These are phyloP conservation scores for Brachionus asplanchnoidis DNA, from an alignment of 1,140 invertebrate genomes.

Conservation along the genomic window DNA sequence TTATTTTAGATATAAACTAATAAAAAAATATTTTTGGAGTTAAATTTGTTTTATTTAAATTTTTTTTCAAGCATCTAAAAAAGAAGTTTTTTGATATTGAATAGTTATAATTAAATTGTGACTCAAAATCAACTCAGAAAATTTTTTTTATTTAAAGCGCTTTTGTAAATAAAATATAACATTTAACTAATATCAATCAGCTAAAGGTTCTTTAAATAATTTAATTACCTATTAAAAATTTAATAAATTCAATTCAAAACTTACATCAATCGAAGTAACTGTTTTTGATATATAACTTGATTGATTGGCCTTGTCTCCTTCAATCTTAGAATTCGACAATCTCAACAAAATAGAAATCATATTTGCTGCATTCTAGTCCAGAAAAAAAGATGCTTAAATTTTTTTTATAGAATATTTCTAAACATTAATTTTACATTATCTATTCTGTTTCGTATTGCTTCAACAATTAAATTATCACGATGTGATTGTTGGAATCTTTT, in stretches of 20 bases:
- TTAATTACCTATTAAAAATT: background rate
- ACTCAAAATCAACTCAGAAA: too few relatives aligned
- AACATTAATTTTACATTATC: background rate
- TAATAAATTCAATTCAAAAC: background rate
- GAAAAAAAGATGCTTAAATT: background rate
- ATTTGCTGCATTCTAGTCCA: background rate
- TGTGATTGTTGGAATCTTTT: background rate
- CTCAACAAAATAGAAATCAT: background rate
- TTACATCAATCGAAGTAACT: constrained; percentile 38
- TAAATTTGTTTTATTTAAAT: too few relatives aligned
- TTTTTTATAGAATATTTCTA: background rate
- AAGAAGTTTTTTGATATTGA: too few relatives aligned
- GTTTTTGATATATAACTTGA: background rate
- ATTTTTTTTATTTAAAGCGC: too few relatives aligned
- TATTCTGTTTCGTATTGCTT: constrained; percentile 7
- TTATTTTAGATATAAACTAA: too few relatives aligned
- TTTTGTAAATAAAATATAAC: too few relatives aligned
- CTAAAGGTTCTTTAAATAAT: too few relatives aligned
- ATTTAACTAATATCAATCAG: too few relatives aligned
- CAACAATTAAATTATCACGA: constrained; percentile 9
- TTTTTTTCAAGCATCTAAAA: too few relatives aligned
- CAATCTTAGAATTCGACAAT: background rate
- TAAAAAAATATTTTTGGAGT: too few relatives aligned
- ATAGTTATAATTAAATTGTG: too few relatives aligned
- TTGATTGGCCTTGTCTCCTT: background rate